These are phyloP conservation scores for Aurelia aurita complex sp. Pacific DNA, from an alignment of 30 jellyfish, hydroid and myxozoan species.

Conservation along the genomic window DNA sequence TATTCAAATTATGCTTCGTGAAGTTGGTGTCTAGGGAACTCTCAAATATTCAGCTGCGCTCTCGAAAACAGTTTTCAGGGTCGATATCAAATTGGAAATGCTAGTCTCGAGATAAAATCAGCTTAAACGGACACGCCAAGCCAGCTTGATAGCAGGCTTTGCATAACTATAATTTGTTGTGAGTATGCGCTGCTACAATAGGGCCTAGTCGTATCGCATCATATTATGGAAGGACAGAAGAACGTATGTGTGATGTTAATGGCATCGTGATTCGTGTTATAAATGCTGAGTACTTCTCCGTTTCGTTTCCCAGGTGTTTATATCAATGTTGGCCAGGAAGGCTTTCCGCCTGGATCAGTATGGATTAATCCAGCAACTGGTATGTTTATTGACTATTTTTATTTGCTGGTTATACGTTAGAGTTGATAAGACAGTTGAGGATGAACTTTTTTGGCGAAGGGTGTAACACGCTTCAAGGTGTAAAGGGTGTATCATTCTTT, in stretches of 20 bases:
- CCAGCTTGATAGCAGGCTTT: constrained; percentile 12
- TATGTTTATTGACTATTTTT: constrained; percentile 6
- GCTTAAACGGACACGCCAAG: background rate
- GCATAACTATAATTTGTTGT: constrained; percentile 1
- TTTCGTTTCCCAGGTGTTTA: constrained; percentile 73
- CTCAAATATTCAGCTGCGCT: constrained; percentile 32
- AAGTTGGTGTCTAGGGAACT: constrained; percentile 49
- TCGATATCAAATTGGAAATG: constrained; percentile 27
- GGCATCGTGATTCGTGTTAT: background rate
- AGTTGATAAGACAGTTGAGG: too few relatives aligned
- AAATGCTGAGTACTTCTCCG: constrained; percentile 50
- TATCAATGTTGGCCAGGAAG: constrained; percentile 64
- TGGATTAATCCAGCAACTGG: constrained; percentile 73
- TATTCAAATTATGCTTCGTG: constrained; percentile 31
- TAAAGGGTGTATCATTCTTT: too few relatives aligned
- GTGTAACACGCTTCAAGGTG: too few relatives aligned
- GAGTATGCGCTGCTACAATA: background rate
- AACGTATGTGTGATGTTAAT: too few relatives aligned
- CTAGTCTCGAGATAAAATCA: constrained; percentile 12
- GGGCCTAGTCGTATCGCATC: constrained; percentile 22
- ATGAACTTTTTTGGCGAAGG: too few relatives aligned
- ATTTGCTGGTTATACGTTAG: too few relatives aligned
- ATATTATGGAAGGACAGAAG: too few relatives aligned
- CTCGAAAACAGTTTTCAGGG: constrained; percentile 45
- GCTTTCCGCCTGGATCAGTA: constrained; percentile 68